These are phyloP conservation scores for Phylloscopus trochiloides DNA, from an alignment of 2,113 vertebrate species.

Conservation along the genomic window DNA sequence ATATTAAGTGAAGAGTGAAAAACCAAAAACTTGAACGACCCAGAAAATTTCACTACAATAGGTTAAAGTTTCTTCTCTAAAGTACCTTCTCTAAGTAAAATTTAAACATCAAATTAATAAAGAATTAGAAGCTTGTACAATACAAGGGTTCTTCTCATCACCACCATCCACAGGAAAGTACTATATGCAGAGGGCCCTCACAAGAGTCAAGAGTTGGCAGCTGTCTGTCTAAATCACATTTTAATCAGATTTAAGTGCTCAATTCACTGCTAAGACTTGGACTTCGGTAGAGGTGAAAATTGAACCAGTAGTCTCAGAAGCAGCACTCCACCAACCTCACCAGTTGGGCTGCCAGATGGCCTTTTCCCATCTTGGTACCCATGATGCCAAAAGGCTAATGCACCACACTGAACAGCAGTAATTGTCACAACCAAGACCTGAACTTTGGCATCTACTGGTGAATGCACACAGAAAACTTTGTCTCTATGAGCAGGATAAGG, in stretches of 20 bases:
- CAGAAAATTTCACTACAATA: background rate
- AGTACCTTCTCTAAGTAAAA: background rate
- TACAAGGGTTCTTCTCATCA: background rate
- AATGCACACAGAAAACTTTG: background rate
- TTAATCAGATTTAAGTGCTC: background rate
- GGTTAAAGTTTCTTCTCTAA: background rate
- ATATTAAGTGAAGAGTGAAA: background rate
- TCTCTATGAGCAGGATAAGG: background rate
- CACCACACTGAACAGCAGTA: background rate
- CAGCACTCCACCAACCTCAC: background rate
- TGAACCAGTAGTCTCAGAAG: background rate
- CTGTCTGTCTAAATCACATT: background rate
- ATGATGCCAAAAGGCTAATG: background rate
- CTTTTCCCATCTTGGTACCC: background rate
- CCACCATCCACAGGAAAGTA: background rate
- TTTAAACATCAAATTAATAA: background rate
- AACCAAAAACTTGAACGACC: background rate
- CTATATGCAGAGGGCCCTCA: accelerated
- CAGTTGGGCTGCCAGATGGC: background rate
- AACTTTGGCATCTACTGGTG: background rate
- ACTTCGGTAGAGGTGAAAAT: background rate
- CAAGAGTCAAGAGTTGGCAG: background rate
- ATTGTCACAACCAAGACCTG: background rate
- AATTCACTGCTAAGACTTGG: background rate
- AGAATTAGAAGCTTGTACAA: background rate